Evolutionary conservation across 2,113 vertebrate genomes (phyloP), one percentile per base, ranked within the genome.

Genomic region (Microcebus ravelobensis): DNA sequence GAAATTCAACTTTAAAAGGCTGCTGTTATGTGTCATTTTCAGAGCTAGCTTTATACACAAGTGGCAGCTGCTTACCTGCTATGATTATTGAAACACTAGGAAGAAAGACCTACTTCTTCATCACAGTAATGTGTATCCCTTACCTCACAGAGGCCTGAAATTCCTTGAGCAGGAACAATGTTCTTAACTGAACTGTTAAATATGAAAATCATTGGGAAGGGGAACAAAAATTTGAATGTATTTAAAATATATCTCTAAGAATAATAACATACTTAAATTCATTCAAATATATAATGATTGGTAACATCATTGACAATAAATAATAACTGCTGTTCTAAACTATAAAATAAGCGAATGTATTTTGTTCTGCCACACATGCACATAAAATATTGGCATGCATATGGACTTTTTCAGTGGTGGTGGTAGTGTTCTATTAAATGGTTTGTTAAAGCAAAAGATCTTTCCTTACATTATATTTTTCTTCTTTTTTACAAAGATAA

Each of bases 371-470:
- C 29, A 68, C 12, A 81, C 5, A 68, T 61, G 20, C 12, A 83
- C 10, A 57, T 55, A 68, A 83, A 91, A 87, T 71, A 63, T 79
- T 76, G 52, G 18, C 63, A 77, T 4, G 17, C 14, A 31, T 36
- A 74, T 42, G 57, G 34, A 21, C 31, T 7, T 80, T 59, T 73
- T 68, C 34, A 18, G 14, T 68, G 17, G 31, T n/a, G 17, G 34
- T 76, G 3, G 73, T 65, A 31, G 63, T 59, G 21, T 57, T 61
- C 55, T 92, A 42, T 23, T 83, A 59, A 92, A 77, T 77, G 48
- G 8, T 85, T 96, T 91, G 63, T 65, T 97, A 79, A 94, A 83
- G 10, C 10, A 81, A 80, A 79, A 52, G 21, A 36, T 74, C 5
- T 34, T 94, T 87, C 29, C n/a, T 61, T 85, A 61, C 7, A 39